Evolutionary conservation across 2,797 vertebrate species (phyloP), one percentile per base, ranked within the genome.

Genomic region (Darevskia mixta): DNA sequence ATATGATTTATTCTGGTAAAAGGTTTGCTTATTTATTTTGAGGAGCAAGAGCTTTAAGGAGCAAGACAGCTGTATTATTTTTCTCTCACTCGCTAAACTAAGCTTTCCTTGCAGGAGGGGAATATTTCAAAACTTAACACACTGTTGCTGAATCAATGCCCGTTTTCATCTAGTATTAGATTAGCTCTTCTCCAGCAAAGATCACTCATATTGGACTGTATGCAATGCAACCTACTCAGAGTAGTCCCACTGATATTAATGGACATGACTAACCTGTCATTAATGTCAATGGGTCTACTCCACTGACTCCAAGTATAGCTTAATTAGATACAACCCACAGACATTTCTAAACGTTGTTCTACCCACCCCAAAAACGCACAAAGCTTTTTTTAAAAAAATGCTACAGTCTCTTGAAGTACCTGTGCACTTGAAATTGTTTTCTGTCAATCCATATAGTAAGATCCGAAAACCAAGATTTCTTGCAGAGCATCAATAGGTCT

Each of bases 351-450:
- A 4, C 87, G 82, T 11, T n/a, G 32, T 69, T 94, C 90, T 32
- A 10, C 25, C 86, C 64, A 41, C 49, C 49, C 49, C 32, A 41
- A 4, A 88, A 93, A n/a, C 41, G 64, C 88, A 89, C 66, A 69
- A 84, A 84, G 72, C 55, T 1, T 0, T 11, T n/a, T 75, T 3
- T 4, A 15, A 76, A 87, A 83, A 79, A 10, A 18, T 85, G 0
- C 43, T 20, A 58, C 29, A 45, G 89, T 83, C 66, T 67, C 72
- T 38, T 84, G 88, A 94, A 3, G 80, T 98, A 99, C 98, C 98
- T 99, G 98, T 99, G 98, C 94, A 97, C 98, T 94, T 96, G 97
- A 96, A 99, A 99, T 85, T 95, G 88, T 96, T 97, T 97, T 90
- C 98, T 98, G 83, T 97, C 98, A 93, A 98, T 93, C 82, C 97